Evolutionary conservation across 2,113 vertebrate species (phyloP).

Genomic region (Formicarius rufipectus): DNA sequence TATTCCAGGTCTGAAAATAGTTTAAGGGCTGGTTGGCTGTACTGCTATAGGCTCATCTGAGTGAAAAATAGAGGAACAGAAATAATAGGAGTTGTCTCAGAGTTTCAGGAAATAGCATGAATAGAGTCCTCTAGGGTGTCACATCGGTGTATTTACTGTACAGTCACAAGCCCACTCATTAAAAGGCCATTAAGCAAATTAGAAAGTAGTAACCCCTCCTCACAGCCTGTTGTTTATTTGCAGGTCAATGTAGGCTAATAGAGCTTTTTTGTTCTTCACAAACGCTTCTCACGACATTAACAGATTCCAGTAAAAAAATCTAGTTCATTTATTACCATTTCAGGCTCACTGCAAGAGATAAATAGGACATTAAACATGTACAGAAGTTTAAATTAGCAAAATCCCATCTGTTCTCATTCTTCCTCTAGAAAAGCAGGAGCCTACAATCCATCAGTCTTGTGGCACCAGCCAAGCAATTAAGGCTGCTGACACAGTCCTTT

Average conservation of each 20-base stretch:
- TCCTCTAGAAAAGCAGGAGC: conserved; percentile 29
- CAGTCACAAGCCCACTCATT: conserved; percentile 41
- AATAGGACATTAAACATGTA: conserved; percentile 66
- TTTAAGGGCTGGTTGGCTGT: neutral
- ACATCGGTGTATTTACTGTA: conserved; percentile 29
- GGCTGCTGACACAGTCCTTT: conserved; percentile 47
- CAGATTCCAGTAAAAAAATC: conserved; percentile 51
- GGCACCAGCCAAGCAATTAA: conserved; percentile 53
- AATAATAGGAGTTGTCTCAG: neutral
- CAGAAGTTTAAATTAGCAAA: conserved; percentile 67
- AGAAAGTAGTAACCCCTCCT: conserved; percentile 52
- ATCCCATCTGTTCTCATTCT: conserved; percentile 59
- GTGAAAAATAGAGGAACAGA: neutral
- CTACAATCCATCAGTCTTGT: conserved; percentile 47
- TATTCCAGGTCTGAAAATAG: neutral
- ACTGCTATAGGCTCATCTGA: neutral
- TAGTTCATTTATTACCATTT: conserved; percentile 60
- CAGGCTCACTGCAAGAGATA: conserved; percentile 61
- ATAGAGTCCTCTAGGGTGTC: neutral
- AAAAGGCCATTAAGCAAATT: conserved; percentile 58
- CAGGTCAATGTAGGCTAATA: conserved; percentile 55
- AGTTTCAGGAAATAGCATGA: neutral
- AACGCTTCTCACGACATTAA: conserved; percentile 46
- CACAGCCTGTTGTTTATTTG: conserved; percentile 60
- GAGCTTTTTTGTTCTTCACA: conserved; percentile 54